Base-by-base conservation (phyloP, 1,140 invertebrate species). In the Branchinecta lindahli region DNA sequence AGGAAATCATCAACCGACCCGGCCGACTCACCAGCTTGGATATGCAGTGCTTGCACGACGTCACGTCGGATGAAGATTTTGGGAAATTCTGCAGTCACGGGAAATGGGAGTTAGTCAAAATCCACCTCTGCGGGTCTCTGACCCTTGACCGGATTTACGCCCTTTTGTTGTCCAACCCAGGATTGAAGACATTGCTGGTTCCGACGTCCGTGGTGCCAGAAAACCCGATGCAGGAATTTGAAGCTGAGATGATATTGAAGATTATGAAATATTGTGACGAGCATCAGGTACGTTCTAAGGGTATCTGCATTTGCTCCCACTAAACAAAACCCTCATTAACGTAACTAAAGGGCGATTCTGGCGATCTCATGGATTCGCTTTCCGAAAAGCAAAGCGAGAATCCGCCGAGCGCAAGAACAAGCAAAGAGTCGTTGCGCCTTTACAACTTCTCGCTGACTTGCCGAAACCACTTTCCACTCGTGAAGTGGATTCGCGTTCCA, bases 231-330 rank as follows among this genome's bases (percentile, higher is more conserved):
- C 9, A 9, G n/a, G 47, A 52, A n/a, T 9, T 9, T 9, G 47
- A 52, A 9, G 47, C 47, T n/a, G n/a, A 52, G n/a, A 9, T 52
- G 47, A n/a, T 52, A 9, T 9, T 9, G 47, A n/a, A 9, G n/a
- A 52, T 52, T n/a, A 52, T 9, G n/a, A 52, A n/a, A 52, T n/a
- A 52, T 52, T 52, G 47, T n/a, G n/a, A n/a, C n/a, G n/a, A n/a
- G n/a, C n/a, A n/a, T n/a, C n/a, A n/a, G n/a, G n/a, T n/a, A n/a
- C n/a, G n/a, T n/a, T n/a, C n/a, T n/a, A n/a, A n/a, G n/a, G n/a
- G n/a, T n/a, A n/a, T n/a, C n/a, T n/a, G n/a, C n/a, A n/a, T n/a
- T n/a, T n/a, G n/a, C n/a, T n/a, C n/a, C n/a, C n/a, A n/a, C n/a
- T n/a, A n/a, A n/a, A n/a, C n/a, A n/a, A n/a, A n/a, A n/a, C n/a